Percentiles rank a stretch among this genome's conserved stretches.
These are phyloP conservation scores for Buteo buteo DNA, from an alignment of 2,113 vertebrate species.

Conservation along the genomic window DNA sequence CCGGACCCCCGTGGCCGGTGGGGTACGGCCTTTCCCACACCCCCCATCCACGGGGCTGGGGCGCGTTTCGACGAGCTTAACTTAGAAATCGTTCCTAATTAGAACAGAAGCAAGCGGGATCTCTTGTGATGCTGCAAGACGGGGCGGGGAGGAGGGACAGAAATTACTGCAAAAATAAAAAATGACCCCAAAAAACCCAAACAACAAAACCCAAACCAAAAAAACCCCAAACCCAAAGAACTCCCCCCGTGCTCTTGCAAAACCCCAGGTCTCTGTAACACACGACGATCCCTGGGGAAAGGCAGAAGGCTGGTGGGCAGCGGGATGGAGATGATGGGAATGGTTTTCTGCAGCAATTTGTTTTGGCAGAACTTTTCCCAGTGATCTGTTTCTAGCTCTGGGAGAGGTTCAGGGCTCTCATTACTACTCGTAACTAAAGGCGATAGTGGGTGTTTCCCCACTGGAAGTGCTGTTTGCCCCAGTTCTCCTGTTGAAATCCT, in stretches of 20 bases:
- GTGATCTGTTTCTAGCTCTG: not conserved
- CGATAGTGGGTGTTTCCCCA: not conserved
- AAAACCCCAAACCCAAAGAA: accelerated
- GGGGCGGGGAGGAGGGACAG: not conserved
- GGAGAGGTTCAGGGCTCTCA: not conserved
- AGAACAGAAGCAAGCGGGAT: not conserved
- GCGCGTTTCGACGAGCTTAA: not conserved
- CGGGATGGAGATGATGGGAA: accelerated
- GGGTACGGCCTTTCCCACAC: not conserved
- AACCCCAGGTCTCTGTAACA: not conserved
- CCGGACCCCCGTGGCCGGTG: not conserved
- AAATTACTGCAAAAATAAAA: not conserved
- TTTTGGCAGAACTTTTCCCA: not conserved
- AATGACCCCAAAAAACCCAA: not conserved
- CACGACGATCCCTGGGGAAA: accelerated
- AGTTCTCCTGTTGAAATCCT: not conserved
- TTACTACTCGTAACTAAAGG: not conserved
- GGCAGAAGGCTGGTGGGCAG: not conserved
- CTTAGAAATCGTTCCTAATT: not conserved
- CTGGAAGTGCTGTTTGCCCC: accelerated
- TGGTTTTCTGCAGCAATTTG: not conserved
- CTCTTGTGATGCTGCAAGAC: not conserved
- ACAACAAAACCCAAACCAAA: not conserved
- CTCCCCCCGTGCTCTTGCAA: not conserved
- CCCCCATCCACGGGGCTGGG: accelerated